phyloP scores from a whole-genome alignment of 2,113 vertebrate genomes.

The Condylura cristata region DNA sequence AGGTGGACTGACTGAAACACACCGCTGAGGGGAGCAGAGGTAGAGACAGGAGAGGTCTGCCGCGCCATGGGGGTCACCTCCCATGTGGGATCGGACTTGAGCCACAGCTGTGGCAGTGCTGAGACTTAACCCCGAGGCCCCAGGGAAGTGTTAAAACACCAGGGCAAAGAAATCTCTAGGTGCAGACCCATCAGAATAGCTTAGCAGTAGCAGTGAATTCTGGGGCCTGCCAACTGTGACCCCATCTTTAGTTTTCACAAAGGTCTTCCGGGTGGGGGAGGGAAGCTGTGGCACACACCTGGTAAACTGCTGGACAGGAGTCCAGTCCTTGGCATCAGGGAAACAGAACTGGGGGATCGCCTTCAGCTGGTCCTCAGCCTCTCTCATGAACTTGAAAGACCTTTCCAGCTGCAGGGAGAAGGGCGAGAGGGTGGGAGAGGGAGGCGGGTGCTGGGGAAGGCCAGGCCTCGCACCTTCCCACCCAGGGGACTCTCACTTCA shows the following conservation, averaged over 20 bases:
- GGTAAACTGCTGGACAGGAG: slow-evolving; percentile 94
- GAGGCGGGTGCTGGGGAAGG: not conserved
- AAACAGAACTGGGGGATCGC: slow-evolving; percentile 98
- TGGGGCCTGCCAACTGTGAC: rapidly evolving
- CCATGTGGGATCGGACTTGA: too few relatives aligned
- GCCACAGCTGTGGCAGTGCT: too few relatives aligned
- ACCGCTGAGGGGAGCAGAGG: too few relatives aligned
- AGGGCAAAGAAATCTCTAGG: not conserved
- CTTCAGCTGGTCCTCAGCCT: slow-evolving; percentile 97
- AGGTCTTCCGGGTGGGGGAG: not conserved
- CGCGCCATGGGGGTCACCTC: too few relatives aligned
- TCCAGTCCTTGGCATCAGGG: slow-evolving; percentile 97
- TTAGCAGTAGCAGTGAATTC: too few relatives aligned
- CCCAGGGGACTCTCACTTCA: not conserved
- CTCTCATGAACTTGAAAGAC: slow-evolving; percentile 96
- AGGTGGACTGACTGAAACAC: too few relatives aligned
- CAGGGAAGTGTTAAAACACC: not conserved
- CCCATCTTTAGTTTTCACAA: not conserved
- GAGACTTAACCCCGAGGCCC: not conserved
- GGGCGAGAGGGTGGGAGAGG: not conserved
- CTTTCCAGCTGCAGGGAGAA: slow-evolving; percentile 90
- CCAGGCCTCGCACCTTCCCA: not conserved
- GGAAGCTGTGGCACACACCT: slow-evolving; percentile 85
- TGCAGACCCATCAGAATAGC: rapidly evolving
- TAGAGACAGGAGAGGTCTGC: too few relatives aligned